Percentiles rank a stretch among this genome's conserved stretches.
These are phyloP conservation scores for Acanthosepion lycidas DNA, from an alignment of 2,888 invertebrate species.

Conservation along the genomic window DNA sequence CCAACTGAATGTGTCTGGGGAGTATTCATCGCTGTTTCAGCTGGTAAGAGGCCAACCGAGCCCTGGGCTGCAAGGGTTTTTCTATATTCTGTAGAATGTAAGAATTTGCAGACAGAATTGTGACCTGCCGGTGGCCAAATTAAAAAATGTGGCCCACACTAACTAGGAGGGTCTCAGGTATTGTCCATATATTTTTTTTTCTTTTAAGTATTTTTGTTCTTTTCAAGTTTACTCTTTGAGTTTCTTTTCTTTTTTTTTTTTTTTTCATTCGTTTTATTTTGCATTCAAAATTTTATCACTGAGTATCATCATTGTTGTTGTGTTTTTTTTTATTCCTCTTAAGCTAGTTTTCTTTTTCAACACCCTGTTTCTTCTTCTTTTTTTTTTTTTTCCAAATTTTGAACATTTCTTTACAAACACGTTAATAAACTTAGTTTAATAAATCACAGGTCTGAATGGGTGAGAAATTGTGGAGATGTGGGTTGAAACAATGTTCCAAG, in stretches of 20 bases:
- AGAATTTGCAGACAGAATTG: background rate
- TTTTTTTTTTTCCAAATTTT: too few relatives aligned
- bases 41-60: constrained; percentile 3
- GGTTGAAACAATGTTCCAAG: too few relatives aligned
- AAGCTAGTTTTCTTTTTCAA: too few relatives aligned
- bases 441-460: too few relatives aligned
- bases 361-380: too few relatives aligned
- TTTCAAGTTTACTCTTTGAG: too few relatives aligned
- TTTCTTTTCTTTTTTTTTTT: background rate
- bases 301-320: too few relatives aligned
- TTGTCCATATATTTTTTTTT: background rate
- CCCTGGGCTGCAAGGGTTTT: constrained; percentile 15
- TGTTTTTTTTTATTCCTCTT: too few relatives aligned
- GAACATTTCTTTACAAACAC: too few relatives aligned
- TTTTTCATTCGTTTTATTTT: background rate
- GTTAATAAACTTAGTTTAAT: too few relatives aligned
- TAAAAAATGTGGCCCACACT: background rate
- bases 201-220: background rate
- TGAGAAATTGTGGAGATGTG: too few relatives aligned
- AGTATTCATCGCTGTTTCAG: background rate
- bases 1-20: background rate
- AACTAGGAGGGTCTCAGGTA: background rate
- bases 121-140: background rate
- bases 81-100: background rate
- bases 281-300: too few relatives aligned